phyloP scores from a whole-genome alignment of 2,113 vertebrate species.

The Sus scrofa region T2T-Sscrofa CM000819.6:21396001-21396500 shows the following conservation, averaged over 20 bases:
- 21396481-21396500: background rate
- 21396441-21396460: background rate
- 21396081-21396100: background rate
- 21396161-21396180: background rate
- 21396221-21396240: no score
- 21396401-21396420: no score
- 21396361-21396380: no score
- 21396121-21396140: background rate
- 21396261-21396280: no score
- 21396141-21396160: background rate
- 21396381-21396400: no score
- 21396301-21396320: no score
- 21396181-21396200: background rate
- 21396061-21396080: background rate
- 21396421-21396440: no score
- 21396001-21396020: background rate
- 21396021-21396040: background rate
- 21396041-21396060: background rate
- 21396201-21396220: background rate
- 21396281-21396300: no score
- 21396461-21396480: background rate
- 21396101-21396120: background rate
- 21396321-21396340: no score
- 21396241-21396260: no score
- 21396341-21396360: no score